Evolutionary conservation across 1,140 invertebrate genomes (phyloP), one percentile per base, ranked within the genome.

Genomic region (Aphelenchoides besseyi): DNA sequence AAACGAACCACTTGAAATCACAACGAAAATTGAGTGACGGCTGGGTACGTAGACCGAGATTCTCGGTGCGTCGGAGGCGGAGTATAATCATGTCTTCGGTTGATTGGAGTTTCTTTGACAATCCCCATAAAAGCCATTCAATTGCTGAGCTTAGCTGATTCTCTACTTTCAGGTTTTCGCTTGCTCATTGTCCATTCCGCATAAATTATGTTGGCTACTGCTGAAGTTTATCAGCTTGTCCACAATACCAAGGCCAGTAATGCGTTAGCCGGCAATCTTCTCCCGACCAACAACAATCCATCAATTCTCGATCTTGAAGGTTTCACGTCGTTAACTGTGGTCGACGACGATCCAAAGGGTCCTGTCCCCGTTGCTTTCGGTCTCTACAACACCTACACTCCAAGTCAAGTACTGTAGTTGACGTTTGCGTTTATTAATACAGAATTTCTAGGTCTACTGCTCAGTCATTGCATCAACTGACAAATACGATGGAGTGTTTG

Each of bases 271-370:
- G 74, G 74, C 29, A 70, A 78, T 61, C 9, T 75, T 12, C 54
- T 75, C 28, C 70, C 75, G 3, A 33, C 36, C 9, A 75, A 75
- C 62, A 75, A 75, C 70, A 75, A 75, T 33, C 18, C 66, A 28
- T 75, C 74, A n/a, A 53, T 75, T 54, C 26, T 78, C 0, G 33
- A 78, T 48, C 48, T 75, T 18, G 75, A 77, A 70, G 68, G 57
- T 53, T 55, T 75, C 23, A 67, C 48, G 23, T 70, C 74, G 3
- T 41, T 74, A 16, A 78, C 75, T 8, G 73, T 74, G 3, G 75
- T 75, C 26, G 66, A 75, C 16, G 63, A 69, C 12, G 54, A 67
- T 26, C 53, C 73, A 16, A 71, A 35, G 23, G 37, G 37, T 3
- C 41, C 41, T n/a, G 26, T 61, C 29, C 69, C 71, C 5, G 70